Percentiles rank a stretch among this genome's conserved stretches.
Conservation (phyloP, 2,888 invertebrate genomes). For the Melinaea marsaeus region DNA sequence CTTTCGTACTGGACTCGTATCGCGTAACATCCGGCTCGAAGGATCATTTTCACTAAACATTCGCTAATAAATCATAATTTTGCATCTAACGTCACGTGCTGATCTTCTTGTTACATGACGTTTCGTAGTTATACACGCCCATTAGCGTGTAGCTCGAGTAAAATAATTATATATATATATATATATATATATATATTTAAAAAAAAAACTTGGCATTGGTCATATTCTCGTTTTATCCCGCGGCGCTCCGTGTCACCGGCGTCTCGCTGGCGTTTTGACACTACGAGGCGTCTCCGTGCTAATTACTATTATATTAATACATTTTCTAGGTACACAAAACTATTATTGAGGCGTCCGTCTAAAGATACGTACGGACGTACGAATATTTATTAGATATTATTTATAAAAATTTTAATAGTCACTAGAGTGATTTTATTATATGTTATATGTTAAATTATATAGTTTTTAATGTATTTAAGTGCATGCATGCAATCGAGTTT, state of each 20-base stretch:
- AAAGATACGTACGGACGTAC: no score
- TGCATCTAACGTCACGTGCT: conserved; percentile 24
- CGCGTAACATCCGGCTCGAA: not conserved
- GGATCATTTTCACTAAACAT: conserved; percentile 10
- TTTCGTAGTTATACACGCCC: conserved; percentile 46
- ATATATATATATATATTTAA: not conserved
- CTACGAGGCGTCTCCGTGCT: conserved; percentile 23
- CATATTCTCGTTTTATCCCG: conserved; percentile 48
- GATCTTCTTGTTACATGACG: conserved; percentile 44
- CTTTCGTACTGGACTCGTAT: not conserved
- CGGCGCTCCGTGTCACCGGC: conserved; percentile 57
- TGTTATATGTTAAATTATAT: no score
- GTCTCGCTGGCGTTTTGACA: conserved; percentile 36
- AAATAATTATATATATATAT: conserved; percentile 31
- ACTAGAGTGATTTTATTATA: no score
- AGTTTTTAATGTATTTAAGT: not conserved
- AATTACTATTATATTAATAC: conserved; percentile 5
- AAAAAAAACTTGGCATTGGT: conserved; percentile 61
- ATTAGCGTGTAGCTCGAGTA: conserved; percentile 47
- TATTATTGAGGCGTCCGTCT: no score
- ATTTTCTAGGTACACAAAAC: no score
- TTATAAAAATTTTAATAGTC: no score
- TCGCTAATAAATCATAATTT: conserved; percentile 15
- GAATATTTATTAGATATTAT: no score
- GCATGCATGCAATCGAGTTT: conserved; percentile 14